Base-by-base conservation (phyloP, 1,140 invertebrate genomes). In the Bombus confusus region DNA sequence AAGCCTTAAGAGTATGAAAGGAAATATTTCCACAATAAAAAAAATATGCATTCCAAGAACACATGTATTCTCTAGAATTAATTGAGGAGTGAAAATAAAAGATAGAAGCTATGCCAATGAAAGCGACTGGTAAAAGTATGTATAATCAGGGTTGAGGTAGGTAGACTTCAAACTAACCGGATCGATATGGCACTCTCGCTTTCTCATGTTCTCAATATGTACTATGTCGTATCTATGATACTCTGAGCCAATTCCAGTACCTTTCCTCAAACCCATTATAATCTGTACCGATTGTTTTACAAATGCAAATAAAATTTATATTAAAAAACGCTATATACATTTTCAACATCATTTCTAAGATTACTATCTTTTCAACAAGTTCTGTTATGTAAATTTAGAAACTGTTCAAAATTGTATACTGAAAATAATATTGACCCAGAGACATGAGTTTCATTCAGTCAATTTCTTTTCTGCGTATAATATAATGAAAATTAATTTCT, bases 111-210 rank as follows among this genome's bases (percentile, higher is more conserved):
- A 41, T 87, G 68, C 62, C 79, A 79, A 62, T 86, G 87, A 66
- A 86, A 74, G 18, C 64, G 39, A 34, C 43, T 6, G 43, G 77
- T 77, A 76, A 78, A 69, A 76, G 43, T 64, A 64, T 68, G 43
- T 64, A 64, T 68, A 71, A 80, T 31, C 72, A 82, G 72, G 82
- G 86, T 91, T 91, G 89, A 91, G 86, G 87, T 91, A 91, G 87
- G 83, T 83, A 88, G 86, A 85, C 88, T 80, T 78, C 73, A 72
- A 81, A 84, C 85, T 64, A 88, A 83, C 52, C 76, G 83, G 89
- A 92, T 92, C 92, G 90, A 92, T 92, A 92, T 88, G 82, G 62
- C 90, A 92, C 91, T 92, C 82, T 91, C 91, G 78, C 90, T 92
- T 92, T 92, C 90, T 91, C 83, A 68, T 88, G 72, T 85, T 92